Evolutionary conservation across 2,113 vertebrate genomes (phyloP), one percentile per base, ranked within the genome.

Genomic region (Stomatorhinus ivindoensis): DNA sequence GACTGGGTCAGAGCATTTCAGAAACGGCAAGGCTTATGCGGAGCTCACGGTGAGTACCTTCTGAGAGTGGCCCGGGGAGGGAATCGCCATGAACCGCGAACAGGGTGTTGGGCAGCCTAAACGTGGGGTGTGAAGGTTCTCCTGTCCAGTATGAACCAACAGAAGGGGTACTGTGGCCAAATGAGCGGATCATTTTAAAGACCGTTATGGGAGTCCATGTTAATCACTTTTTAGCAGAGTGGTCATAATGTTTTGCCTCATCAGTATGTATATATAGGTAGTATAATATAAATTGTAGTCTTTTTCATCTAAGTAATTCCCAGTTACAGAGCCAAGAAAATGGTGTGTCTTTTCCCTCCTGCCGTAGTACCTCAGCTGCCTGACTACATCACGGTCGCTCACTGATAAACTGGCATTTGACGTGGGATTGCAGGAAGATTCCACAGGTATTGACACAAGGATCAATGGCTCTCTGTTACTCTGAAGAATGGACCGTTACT

Each of bases 341-440:
- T 13, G 35, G 19, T 69, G 19, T 76, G 31, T 83, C 8, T 11
- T 1, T 90, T 48, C 9, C 8, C 90, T 80, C 88, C 13, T 88
- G 24, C 61, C 89, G 65, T 93, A 98, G 97, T 98, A 98, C 88
- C 93, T 98, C 91, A 95, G 97, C 93, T 98, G 97, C 91, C 94
- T 98, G 91, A 98, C 97, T 0, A 98, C 97, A 10, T 98, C 97
- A 0, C 96, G 97, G 19, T 98, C 97, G 7, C 94, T 98, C 91
- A 98, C 97, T 0, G 97, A 98, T 94, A 98, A 98, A 92, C 91
- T 98, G 93, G 97, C 97, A 44, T 98, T 98, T 58, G 97, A 98
- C 7, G 97, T 98, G 89, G 97, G 97, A 69, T 93, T 98, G 61
- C 97, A 98, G 91, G 97, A 98, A 89, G 97, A 98, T 76, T 97